phyloP scores from a whole-genome alignment of 30 jellyfish, hydroid and myxozoan species.

The Sanderia malayensis region DNA sequence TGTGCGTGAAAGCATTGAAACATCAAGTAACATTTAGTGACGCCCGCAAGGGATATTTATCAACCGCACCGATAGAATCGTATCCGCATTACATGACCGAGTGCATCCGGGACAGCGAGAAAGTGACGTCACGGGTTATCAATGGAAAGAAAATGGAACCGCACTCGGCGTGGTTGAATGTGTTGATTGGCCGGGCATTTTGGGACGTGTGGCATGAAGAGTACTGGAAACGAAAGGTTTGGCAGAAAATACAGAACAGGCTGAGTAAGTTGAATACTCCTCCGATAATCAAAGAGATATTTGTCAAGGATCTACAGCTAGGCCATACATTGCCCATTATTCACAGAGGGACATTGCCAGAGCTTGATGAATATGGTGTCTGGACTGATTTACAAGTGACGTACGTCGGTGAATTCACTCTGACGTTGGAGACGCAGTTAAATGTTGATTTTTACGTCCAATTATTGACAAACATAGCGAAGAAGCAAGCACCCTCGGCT shows the following conservation, averaged over 20 bases:
- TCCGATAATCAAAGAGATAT: slow-evolving; percentile 87
- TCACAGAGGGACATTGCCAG: slow-evolving; percentile 96
- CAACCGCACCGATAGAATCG: slow-evolving; percentile 72
- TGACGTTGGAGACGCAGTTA: slow-evolving; percentile 94
- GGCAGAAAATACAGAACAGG: slow-evolving; percentile 87
- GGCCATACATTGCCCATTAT: slow-evolving; percentile 97
- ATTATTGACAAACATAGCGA: slow-evolving; percentile 70
- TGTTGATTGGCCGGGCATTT: slow-evolving; percentile 87
- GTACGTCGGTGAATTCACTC: slow-evolving; percentile 92
- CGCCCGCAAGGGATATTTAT: slow-evolving; percentile 24
- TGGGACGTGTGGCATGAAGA: slow-evolving; percentile 99
- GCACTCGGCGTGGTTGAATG: slow-evolving; percentile 92
- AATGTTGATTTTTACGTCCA: slow-evolving; percentile 86
- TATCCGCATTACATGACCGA: slow-evolving; percentile 92
- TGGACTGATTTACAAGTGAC: slow-evolving; percentile 97
- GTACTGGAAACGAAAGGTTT: slow-evolving; percentile 88
- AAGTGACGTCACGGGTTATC: slow-evolving; percentile 65
- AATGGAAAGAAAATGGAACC: slow-evolving; percentile 89
- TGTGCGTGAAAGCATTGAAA: slow-evolving; percentile 78
- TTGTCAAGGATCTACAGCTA: slow-evolving; percentile 72
- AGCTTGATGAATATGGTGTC: slow-evolving; percentile 94
- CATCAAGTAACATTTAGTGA: slow-evolving; percentile 81
- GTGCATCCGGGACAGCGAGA: slow-evolving; percentile 83
- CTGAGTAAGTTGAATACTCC: slow-evolving; percentile 88
- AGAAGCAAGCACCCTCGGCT: slow-evolving; percentile 60